A percentile compares a stretch with the other conserved stretches of the same genome.
Conservation (phyloP, 2,888 invertebrate genomes). For the Tipula lateralis region DNA sequence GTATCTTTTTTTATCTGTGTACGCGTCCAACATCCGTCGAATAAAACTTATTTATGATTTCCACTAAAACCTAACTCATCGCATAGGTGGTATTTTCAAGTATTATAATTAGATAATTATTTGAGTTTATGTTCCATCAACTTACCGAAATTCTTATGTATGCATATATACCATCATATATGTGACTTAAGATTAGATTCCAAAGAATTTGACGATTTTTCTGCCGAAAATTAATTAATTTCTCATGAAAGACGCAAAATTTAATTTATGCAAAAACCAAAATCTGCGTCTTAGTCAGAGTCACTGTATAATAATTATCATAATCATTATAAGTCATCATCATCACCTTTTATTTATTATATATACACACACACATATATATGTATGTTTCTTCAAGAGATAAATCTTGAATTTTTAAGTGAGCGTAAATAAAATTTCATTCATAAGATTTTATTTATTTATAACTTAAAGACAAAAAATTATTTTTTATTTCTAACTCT, state of each 20-base stretch:
- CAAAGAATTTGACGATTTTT: not conserved
- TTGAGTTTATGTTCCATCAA: not conserved
- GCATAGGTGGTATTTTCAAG: not conserved
- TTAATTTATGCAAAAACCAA: not conserved
- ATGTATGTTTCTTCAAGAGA: not conserved
- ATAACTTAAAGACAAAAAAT: not conserved
- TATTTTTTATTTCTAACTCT: not conserved
- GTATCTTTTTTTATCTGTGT: not conserved
- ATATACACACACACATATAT: not conserved
- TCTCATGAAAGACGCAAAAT: conserved; percentile 12
- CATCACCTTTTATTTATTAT: not conserved
- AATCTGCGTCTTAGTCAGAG: not conserved
- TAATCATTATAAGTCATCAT: not conserved
- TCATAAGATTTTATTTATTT: conserved; percentile 19
- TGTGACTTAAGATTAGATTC: not conserved
- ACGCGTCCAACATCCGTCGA: not conserved
- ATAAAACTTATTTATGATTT: not conserved
- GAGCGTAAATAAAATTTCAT: conserved; percentile 11
- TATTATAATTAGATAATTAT: not conserved
- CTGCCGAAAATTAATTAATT: not conserved
- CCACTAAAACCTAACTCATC: not conserved
- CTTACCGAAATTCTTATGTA: not conserved
- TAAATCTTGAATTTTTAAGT: not conserved
- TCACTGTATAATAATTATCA: not conserved
- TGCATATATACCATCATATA: not conserved